A percentile compares a stretch with the other conserved stretches of the same genome.
These are phyloP conservation scores for Mongoloraphidia duomilia DNA, from an alignment of 2,888 invertebrate genomes.

Conservation along the genomic window DNA sequence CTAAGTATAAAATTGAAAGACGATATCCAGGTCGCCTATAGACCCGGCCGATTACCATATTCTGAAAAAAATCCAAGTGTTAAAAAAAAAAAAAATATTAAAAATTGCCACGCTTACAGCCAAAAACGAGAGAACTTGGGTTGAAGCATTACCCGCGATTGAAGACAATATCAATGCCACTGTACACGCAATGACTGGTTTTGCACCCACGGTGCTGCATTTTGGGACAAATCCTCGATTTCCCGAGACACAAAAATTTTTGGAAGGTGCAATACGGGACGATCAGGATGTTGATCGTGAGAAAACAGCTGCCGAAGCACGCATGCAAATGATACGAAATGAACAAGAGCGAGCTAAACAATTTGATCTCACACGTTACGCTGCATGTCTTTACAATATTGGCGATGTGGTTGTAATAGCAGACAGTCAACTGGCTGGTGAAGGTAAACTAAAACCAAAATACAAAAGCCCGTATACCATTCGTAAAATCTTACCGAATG, in stretches of 20 bases:
- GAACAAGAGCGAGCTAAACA: neutral
- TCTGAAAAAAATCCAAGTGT: constrained; percentile 13
- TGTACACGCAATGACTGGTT: constrained; percentile 5
- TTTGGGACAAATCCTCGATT: constrained; percentile 12
- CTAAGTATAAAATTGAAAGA: constrained; percentile 11
- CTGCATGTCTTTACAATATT: neutral
- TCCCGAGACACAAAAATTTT: constrained; percentile 10
- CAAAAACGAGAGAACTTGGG: constrained; percentile 4
- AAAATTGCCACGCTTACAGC: constrained; percentile 7
- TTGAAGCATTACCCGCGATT: constrained; percentile 6
- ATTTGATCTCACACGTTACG: too few species aligned
- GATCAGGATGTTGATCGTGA: constrained; percentile 5
- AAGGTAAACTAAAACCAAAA: constrained; percentile 8
- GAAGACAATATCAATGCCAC: constrained; percentile 11
- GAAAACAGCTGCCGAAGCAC: constrained; percentile 8
- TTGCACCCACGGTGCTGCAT: constrained; percentile 8
- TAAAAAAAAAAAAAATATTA: constrained; percentile 10
- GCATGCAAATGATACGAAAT: neutral
- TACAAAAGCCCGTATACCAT: constrained; percentile 12
- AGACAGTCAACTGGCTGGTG: constrained; percentile 5
- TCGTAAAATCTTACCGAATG: constrained; percentile 10
- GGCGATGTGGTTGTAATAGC: constrained; percentile 5
- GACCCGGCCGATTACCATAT: constrained; percentile 13
- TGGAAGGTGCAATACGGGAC: constrained; percentile 4
- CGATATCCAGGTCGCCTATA: constrained; percentile 9